These are phyloP conservation scores for Philotrypesis tridentata DNA, from an alignment of 1,140 invertebrate genomes.

Conservation along the genomic window DNA sequence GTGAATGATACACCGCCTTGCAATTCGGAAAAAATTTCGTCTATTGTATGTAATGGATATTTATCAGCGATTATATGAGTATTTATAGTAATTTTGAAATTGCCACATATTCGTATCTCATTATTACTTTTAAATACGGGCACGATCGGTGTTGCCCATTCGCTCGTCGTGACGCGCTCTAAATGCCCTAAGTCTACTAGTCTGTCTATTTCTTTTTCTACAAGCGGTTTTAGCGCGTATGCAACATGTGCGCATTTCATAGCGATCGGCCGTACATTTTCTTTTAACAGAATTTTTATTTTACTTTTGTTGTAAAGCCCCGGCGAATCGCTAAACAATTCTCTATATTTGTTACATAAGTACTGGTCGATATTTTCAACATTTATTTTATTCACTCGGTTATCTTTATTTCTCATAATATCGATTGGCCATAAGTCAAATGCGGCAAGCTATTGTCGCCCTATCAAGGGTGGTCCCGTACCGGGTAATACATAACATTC, in stretches of 20 bases:
- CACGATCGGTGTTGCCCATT: conserved; percentile 14
- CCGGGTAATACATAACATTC: no score
- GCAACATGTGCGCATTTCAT: background rate
- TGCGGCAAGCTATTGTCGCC: no score
- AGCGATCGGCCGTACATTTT: background rate
- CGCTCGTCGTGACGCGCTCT: background rate
- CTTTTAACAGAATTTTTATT: background rate
- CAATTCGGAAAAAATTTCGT: background rate
- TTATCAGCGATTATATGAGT: background rate
- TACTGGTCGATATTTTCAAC: no score
- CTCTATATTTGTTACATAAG: background rate
- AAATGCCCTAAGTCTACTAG: background rate
- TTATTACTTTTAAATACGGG: no score
- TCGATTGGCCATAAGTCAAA: no score
- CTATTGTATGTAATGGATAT: conserved; percentile 4
- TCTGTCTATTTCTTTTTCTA: background rate
- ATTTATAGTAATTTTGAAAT: background rate
- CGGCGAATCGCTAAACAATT: no score
- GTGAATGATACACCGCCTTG: background rate
- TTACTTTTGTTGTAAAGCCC: no score
- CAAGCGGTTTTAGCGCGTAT: background rate
- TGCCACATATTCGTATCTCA: no score
- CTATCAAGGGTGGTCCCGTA: no score
- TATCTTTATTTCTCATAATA: no score
- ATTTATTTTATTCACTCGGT: no score